These are phyloP conservation scores for Drosophila fuyamai DNA, from an alignment of 1,140 invertebrate species.

Conservation along the genomic window DNA sequence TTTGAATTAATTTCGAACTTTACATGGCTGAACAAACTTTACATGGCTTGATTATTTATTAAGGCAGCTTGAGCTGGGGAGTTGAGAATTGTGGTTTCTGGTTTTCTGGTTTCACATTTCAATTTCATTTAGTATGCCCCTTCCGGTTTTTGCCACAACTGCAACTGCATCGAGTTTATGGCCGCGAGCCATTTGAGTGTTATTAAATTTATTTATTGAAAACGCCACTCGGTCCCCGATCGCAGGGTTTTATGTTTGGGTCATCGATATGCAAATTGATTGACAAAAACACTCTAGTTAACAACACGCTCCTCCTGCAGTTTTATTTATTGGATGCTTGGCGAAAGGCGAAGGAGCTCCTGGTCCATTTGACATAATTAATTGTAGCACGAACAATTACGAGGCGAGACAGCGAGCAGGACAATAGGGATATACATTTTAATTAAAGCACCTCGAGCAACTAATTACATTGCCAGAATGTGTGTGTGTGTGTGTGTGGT, in stretches of 20 bases:
- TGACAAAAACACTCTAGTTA: constrained; percentile 62
- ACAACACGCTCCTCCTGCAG: constrained; percentile 12
- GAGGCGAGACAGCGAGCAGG: constrained; percentile 36
- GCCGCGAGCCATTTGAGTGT: constrained; percentile 51
- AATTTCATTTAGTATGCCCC: constrained; percentile 28
- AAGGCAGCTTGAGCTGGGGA: neutral
- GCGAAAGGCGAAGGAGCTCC: constrained; percentile 19
- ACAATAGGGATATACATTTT: constrained; percentile 82
- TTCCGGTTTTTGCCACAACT: constrained; percentile 7
- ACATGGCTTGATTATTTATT: constrained; percentile 27
- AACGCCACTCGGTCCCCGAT: constrained; percentile 32
- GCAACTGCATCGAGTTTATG: constrained; percentile 28
- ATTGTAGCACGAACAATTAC: constrained; percentile 81
- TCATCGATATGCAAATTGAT: constrained; percentile 77
- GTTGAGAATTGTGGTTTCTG: constrained; percentile 14
- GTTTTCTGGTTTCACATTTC: constrained; percentile 3
- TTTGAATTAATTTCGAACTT: constrained; percentile 2
- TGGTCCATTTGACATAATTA: constrained; percentile 78
- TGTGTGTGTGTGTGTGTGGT: neutral
- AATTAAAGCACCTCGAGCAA: constrained; percentile 82
- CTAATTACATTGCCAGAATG: constrained; percentile 71
- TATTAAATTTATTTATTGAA: constrained; percentile 79
- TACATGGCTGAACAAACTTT: constrained; percentile 4
- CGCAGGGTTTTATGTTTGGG: constrained; percentile 46
- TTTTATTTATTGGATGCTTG: constrained; percentile 2